Evolutionary conservation across 2,113 vertebrate genomes (phyloP).

Genomic region (Rhinoderma darwinii): DNA sequence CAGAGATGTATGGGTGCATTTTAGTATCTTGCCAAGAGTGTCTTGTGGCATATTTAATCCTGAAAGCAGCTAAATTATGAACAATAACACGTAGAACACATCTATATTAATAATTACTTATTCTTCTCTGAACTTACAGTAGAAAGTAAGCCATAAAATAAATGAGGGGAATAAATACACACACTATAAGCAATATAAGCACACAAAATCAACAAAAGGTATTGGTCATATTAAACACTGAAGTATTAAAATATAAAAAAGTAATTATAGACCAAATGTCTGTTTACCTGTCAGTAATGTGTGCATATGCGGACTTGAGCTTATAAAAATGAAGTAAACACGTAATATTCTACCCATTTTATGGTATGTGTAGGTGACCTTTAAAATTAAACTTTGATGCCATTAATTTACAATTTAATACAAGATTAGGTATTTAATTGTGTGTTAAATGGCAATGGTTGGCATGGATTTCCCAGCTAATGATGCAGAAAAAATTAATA

Average conservation of each 20-base stretch:
- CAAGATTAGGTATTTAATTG: constrained; percentile 77
- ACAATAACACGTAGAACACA: background rate
- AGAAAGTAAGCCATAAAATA: background rate
- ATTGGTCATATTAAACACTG: background rate
- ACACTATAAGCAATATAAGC: background rate
- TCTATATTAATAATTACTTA: background rate
- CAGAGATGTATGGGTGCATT: background rate
- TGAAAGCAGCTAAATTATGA: background rate
- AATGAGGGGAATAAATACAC: no score
- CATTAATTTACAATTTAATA: constrained; percentile 74
- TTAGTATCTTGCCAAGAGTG: background rate
- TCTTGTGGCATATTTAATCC: background rate
- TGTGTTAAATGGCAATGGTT: constrained; percentile 73
- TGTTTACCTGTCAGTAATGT: background rate
- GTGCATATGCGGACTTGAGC: background rate
- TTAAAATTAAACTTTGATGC: constrained; percentile 67
- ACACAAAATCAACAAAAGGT: background rate
- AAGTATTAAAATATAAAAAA: background rate
- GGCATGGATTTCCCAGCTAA: constrained; percentile 67
- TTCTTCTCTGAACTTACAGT: background rate
- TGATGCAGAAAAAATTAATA: constrained; percentile 68
- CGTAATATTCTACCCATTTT: constrained; percentile 19
- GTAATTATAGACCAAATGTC: background rate
- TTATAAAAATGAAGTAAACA: background rate
- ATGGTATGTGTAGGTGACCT: constrained; percentile 54